A percentile compares a stretch with the other conserved stretches of the same genome.
Conservation (phyloP, 2,797 vertebrate species). For the Sebastolobus altivelis region DNA sequence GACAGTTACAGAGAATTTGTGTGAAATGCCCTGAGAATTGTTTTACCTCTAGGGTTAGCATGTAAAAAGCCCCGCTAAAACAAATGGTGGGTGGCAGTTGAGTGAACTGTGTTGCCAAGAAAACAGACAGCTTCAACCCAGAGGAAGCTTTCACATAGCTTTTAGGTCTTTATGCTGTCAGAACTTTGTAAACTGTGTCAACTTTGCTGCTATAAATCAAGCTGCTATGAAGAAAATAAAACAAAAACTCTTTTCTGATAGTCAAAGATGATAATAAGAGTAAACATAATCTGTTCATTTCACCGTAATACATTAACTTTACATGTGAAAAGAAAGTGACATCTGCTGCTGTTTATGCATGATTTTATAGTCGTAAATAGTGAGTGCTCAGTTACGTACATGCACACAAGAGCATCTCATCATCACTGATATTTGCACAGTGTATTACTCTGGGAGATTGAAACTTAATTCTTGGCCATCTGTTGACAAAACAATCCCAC, state of each 20-base stretch:
- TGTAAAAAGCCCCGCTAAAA: slow-evolving; percentile 39
- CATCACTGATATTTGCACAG: background rate
- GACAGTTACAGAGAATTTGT: slow-evolving; percentile 50
- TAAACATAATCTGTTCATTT: background rate
- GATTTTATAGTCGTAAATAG: background rate
- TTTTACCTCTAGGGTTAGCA: slow-evolving; percentile 51
- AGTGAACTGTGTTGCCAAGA: slow-evolving; percentile 51
- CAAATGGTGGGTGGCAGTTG: slow-evolving; percentile 57
- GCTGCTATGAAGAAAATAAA: background rate
- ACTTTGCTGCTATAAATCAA: background rate
- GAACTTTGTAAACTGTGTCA: slow-evolving; percentile 40
- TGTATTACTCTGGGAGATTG: background rate
- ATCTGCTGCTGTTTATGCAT: background rate
- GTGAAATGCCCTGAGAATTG: slow-evolving; percentile 51
- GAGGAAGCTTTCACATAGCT: slow-evolving; percentile 36
- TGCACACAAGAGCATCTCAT: background rate
- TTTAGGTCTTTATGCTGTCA: slow-evolving; percentile 50
- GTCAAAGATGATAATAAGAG: background rate
- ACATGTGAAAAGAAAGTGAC: background rate
- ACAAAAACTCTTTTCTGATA: background rate
- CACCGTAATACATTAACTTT: background rate
- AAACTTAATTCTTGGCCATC: background rate
- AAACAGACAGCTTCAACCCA: slow-evolving; percentile 50
- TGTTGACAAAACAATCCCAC: background rate
- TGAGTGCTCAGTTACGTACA: background rate